Conservation (phyloP, 2,888 invertebrate species). For the Amorpha juglandis region DNA sequence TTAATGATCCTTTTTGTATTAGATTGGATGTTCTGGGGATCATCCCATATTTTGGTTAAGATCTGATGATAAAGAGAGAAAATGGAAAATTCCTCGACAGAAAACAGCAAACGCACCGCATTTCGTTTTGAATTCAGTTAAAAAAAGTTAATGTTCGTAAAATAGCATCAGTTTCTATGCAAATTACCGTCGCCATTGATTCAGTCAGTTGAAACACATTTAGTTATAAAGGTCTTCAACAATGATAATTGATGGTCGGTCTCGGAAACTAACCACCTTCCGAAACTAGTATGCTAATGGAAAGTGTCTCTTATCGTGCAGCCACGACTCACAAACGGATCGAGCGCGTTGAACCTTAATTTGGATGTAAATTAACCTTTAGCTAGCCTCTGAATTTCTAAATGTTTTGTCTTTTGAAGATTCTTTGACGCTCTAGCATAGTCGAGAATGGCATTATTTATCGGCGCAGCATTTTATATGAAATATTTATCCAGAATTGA, state of each 20-base stretch:
- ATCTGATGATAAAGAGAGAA: too few species aligned
- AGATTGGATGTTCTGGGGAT: too few species aligned
- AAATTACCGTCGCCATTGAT: neutral
- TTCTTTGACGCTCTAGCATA: too few species aligned
- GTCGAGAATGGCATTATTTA: too few species aligned
- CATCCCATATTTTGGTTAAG: too few species aligned
- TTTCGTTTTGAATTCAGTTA: too few species aligned
- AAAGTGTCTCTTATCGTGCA: slow-evolving; percentile 3
- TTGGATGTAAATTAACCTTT: slow-evolving; percentile 2
- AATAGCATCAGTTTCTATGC: neutral
- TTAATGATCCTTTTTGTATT: too few species aligned
- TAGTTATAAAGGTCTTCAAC: neutral
- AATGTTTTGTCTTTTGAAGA: neutral
- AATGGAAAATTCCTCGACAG: too few species aligned
- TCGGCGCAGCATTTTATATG: too few species aligned
- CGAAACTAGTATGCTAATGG: slow-evolving; percentile 8
- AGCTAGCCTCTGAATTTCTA: neutral
- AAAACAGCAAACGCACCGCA: too few species aligned
- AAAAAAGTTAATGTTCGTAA: too few species aligned
- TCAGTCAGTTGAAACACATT: neutral
- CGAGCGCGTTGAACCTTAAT: neutral
- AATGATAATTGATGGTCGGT: neutral
- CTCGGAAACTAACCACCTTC: neutral
- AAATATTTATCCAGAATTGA: too few species aligned
- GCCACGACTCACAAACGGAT: slow-evolving; percentile 1